Evolutionary conservation across 2,888 invertebrate species (phyloP).

Genomic region (Drosophila cracens): DNA sequence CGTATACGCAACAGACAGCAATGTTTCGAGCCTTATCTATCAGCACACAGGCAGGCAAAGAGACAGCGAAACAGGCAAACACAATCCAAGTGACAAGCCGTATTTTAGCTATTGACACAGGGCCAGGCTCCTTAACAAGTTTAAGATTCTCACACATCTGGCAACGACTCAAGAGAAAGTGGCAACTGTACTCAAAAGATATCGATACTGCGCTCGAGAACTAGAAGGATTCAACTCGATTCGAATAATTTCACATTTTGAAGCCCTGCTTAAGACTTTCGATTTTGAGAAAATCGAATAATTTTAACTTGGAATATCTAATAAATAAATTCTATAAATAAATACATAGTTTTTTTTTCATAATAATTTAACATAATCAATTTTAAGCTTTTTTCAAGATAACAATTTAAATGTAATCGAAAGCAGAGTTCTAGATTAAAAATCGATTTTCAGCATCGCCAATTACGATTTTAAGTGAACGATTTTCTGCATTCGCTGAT

Average conservation of each 20-base stretch:
- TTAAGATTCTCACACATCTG: slow-evolving; percentile 7
- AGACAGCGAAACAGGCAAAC: slow-evolving; percentile 15
- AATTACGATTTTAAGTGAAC: neutral
- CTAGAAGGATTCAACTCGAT: neutral
- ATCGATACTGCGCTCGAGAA: neutral
- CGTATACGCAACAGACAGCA: slow-evolving; percentile 47
- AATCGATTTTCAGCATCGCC: neutral
- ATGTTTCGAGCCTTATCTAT: slow-evolving; percentile 32
- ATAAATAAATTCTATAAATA: too few relatives aligned
- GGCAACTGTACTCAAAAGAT: slow-evolving; percentile 1
- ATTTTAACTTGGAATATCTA: neutral
- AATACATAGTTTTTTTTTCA: neutral
- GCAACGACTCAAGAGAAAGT: slow-evolving; percentile 1
- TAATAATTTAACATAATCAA: neutral
- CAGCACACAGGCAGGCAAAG: slow-evolving; percentile 18
- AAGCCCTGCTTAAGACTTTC: neutral
- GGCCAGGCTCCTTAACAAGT: neutral
- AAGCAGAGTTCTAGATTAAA: neutral
- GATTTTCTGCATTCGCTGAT: neutral
- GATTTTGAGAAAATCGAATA: neutral
- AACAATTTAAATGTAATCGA: neutral
- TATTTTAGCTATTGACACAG: slow-evolving; percentile 1
- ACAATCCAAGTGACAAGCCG: slow-evolving; percentile 22
- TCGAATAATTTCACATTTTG: neutral
- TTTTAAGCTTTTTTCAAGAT: neutral